Evolutionary conservation across 2,888 invertebrate genomes (phyloP).

Genomic region (Palloptera scutellata): DNA sequence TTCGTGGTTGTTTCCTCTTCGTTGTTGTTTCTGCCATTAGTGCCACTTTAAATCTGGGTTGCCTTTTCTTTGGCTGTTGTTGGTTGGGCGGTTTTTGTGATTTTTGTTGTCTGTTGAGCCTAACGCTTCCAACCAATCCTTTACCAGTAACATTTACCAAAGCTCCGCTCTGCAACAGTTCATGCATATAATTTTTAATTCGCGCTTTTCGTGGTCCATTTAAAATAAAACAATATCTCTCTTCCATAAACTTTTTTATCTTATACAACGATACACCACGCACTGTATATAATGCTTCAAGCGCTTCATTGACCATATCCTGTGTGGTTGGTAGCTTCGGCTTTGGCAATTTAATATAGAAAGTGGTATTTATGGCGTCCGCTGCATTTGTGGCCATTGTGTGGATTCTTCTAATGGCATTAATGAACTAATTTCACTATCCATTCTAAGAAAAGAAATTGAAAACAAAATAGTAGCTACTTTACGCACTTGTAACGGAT

Average conservation of each 20-base stretch:
- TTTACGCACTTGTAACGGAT: too few species aligned
- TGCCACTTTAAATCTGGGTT: background rate
- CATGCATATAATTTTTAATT: conserved; percentile 12
- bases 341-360: background rate
- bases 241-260: conserved; percentile 26
- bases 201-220: background rate
- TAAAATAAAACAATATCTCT: conserved; percentile 12
- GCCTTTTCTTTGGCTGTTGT: too few species aligned
- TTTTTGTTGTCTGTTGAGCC: background rate
- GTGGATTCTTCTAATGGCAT: conserved; percentile 4
- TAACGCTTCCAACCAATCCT: conserved; percentile 21
- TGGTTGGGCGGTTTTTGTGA: background rate
- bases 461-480: too few species aligned
- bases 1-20: background rate
- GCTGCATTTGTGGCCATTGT: conserved; percentile 21
- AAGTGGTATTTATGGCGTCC: conserved; percentile 43
- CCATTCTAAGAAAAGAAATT: too few species aligned
- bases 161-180: background rate
- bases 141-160: conserved; percentile 23
- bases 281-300: background rate
- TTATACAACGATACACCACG: conserved; percentile 20
- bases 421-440: background rate
- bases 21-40: background rate
- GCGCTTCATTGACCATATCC: conserved; percentile 18
- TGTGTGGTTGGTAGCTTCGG: conserved; percentile 11